These are phyloP conservation scores for Entomobrya proxima DNA, from an alignment of 2,888 invertebrate species.

Conservation along the genomic window DNA sequence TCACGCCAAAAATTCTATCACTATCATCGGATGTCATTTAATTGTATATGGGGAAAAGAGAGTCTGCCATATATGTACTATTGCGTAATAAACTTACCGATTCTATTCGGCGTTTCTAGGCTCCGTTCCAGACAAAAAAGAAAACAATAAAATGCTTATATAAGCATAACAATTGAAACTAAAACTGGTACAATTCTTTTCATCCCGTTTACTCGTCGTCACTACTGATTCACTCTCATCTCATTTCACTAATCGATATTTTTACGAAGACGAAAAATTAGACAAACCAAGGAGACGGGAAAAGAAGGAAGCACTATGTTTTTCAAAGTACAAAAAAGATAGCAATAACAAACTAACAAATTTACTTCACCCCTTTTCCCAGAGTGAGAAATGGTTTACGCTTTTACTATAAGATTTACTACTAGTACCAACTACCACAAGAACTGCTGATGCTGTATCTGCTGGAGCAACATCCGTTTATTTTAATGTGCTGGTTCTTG, in stretches of 20 bases:
- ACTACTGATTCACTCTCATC: conserved; percentile 17
- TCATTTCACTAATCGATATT: conserved; percentile 9
- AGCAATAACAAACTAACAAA: conserved; percentile 53
- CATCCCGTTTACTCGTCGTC: conserved; percentile 21
- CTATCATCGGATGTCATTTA: not conserved
- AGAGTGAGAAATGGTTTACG: conserved; percentile 13
- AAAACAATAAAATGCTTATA: conserved; percentile 3
- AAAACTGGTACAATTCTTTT: not conserved
- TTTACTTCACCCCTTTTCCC: conserved; percentile 47
- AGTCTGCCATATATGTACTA: too few relatives aligned
- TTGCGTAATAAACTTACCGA: conserved; percentile 36
- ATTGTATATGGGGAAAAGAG: not conserved
- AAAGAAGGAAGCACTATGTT: conserved; percentile 30
- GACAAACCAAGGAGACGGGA: not conserved
- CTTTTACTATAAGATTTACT: not conserved
- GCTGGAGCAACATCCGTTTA: conserved; percentile 59
- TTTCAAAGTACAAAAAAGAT: conserved; percentile 38
- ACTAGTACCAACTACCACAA: not conserved
- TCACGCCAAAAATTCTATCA: not conserved
- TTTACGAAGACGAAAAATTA: conserved; percentile 11
- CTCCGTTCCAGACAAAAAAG: conserved; percentile 33
- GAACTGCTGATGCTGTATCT: not conserved
- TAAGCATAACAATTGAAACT: conserved; percentile 26
- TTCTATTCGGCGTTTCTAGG: conserved; percentile 6
- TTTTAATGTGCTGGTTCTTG: conserved; percentile 46